Evolutionary conservation across 2,888 invertebrate species (phyloP).

Genomic region (Drosophila tanythrix): DNA sequence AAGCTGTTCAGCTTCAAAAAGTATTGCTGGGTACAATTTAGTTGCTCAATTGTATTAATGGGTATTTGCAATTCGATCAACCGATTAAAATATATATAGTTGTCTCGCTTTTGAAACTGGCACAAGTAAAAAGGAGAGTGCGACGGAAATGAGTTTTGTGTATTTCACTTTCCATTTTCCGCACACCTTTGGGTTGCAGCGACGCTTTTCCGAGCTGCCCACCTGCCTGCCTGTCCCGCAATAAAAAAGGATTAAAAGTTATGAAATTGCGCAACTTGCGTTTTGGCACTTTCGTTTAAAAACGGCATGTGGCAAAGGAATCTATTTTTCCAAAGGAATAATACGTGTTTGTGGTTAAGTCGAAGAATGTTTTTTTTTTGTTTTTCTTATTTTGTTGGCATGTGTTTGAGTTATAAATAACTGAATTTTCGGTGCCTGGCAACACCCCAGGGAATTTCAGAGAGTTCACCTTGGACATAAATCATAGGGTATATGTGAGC

Average conservation of each 20-base stretch:
- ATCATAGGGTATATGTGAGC: slow-evolving; percentile 56
- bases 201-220: slow-evolving; percentile 2
- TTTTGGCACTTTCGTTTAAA: slow-evolving; percentile 58
- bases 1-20: neutral
- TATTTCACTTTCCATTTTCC: slow-evolving; percentile 73
- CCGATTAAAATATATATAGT: neutral
- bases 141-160: slow-evolving; percentile 75
- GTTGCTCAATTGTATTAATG: slow-evolving; percentile 2
- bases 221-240: slow-evolving; percentile 34
- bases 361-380: slow-evolving; percentile 16
- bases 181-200: slow-evolving; percentile 38
- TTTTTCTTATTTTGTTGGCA: neutral
- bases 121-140: slow-evolving; percentile 28
- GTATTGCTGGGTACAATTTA: neutral
- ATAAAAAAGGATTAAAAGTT: slow-evolving; percentile 81
- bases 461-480: slow-evolving; percentile 39
- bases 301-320: slow-evolving; percentile 52
- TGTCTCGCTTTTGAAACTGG: slow-evolving; percentile 1
- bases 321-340: slow-evolving; percentile 12
- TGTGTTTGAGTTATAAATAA: slow-evolving; percentile 63
- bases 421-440: slow-evolving; percentile 25
- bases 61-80: slow-evolving; percentile 6
- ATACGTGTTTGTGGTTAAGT: slow-evolving; percentile 65
- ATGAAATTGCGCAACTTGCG: slow-evolving; percentile 73
- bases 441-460: slow-evolving; percentile 18